phyloP scores from a whole-genome alignment of 1,140 invertebrate species.

The Laupala kohalensis region DNA sequence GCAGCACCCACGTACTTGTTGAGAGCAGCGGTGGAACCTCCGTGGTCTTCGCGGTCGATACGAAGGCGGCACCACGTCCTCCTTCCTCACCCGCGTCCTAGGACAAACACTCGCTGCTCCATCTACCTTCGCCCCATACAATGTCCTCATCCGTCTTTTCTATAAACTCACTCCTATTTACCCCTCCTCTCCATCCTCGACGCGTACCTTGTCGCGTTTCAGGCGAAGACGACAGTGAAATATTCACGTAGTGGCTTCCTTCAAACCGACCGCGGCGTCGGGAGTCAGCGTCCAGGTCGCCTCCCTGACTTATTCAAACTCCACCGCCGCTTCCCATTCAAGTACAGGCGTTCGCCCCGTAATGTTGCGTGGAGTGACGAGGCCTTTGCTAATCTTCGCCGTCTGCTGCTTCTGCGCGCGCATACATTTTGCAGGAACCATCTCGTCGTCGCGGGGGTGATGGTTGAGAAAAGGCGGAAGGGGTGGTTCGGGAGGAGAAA shows the following conservation, averaged over 20 bases:
- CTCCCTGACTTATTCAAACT: not conserved
- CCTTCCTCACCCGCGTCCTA: not conserved
- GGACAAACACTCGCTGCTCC: too few species aligned
- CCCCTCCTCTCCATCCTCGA: too few species aligned
- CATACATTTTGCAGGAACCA: not conserved
- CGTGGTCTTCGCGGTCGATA: too few species aligned
- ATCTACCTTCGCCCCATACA: too few species aligned
- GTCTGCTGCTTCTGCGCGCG: not conserved
- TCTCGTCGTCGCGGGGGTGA: not conserved
- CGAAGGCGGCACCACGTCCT: too few species aligned
- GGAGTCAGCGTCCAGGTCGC: not conserved
- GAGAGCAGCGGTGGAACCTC: too few species aligned
- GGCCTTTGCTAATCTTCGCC: not conserved
- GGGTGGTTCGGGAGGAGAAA: not conserved
- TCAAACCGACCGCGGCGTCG: not conserved
- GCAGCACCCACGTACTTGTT: too few species aligned
- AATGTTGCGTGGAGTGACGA: not conserved
- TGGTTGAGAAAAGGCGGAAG: too few species aligned
- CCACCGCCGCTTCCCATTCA: not conserved
- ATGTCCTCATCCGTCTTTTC: too few species aligned
- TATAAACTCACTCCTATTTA: too few species aligned
- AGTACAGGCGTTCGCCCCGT: not conserved
- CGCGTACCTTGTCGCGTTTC: not conserved
- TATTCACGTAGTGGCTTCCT: not conserved
- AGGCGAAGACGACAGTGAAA: not conserved